Evolutionary conservation across 2,797 vertebrate species (phyloP), one percentile per base, ranked within the genome.

Genomic region (Silurus aristotelis): DNA sequence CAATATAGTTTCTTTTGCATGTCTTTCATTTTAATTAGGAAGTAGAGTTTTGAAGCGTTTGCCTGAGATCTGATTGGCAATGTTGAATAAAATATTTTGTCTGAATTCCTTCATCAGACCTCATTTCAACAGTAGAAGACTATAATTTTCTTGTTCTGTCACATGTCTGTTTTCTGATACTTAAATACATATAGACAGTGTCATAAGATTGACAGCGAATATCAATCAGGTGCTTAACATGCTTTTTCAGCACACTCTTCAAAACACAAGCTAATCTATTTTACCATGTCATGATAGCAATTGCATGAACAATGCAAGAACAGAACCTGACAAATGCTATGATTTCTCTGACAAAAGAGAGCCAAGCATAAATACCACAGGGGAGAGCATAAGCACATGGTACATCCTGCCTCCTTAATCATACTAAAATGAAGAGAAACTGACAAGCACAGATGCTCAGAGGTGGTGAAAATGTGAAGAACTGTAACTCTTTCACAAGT

Each of bases 361-460:
- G 10, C 27, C 38, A 46, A 25, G 22, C 14, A 27, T 19, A 64
- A 64, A 48, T 25, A 48, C 13, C n/a, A 48, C 13, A 48, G n/a
- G 60, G 58, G 8, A 52, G 61, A 80, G 52, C 63, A 55, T 55
- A 31, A 46, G 43, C 25, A 55, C n/a, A 52, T 0, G 9, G 63
- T 68, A 20, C 17, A 31, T 67, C 25, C 25, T 81, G 79, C 79
- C n/a, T 67, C 79, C 46, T 67, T 55, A 55, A 55, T 68, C 9
- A 31, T 68, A n/a, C 10, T 81, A 8, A 67, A 80, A 66, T 66
- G 43, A 80, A 66, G 43, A 80, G 56, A 61, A n/a, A 27, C 31
- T 61, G 76, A 27, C 19, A 43, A 76, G 17, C 48, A 27, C 73
- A 76, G 56, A 60, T 60, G 76, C 8, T 19, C 7, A 12, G 38